phyloP scores from a whole-genome alignment of 2,888 invertebrate species.

The Heliconius cydno region DNA sequence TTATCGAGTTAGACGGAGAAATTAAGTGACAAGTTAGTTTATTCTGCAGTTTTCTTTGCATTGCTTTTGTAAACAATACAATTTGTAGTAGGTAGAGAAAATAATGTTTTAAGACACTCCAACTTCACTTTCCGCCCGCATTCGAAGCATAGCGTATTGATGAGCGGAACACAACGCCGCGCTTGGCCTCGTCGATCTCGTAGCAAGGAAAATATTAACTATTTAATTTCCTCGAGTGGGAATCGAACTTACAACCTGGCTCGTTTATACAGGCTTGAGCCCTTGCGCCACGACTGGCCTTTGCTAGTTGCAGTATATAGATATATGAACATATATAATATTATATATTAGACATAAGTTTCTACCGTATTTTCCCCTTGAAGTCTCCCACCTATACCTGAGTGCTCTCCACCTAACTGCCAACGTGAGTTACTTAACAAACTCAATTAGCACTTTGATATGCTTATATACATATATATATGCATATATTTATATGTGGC shows the following conservation, averaged over 20 bases:
- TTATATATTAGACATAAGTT: neutral
- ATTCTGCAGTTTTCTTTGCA: neutral
- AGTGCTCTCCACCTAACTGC: slow-evolving; percentile 11
- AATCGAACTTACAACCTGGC: neutral
- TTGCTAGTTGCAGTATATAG: too few relatives aligned
- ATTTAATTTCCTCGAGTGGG: neutral
- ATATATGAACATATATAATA: too few relatives aligned
- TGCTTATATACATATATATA: neutral
- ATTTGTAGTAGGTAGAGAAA: neutral
- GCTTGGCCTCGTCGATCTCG: neutral
- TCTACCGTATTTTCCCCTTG: neutral
- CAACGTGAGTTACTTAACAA: slow-evolving; percentile 8
- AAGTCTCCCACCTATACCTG: neutral
- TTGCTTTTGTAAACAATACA: neutral
- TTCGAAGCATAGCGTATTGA: too few relatives aligned
- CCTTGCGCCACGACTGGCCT: too few relatives aligned
- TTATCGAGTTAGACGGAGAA: too few relatives aligned
- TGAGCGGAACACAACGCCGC: neutral
- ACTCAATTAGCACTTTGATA: slow-evolving; percentile 17
- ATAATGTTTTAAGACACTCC: neutral
- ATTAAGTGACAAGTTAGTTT: neutral
- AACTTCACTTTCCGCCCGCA: too few relatives aligned
- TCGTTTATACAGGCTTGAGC: neutral
- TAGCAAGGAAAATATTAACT: neutral
- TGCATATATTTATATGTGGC: too few relatives aligned